Base-by-base conservation (phyloP, 2,797 vertebrate genomes). In the Hydrocynus forskahlii region DNA sequence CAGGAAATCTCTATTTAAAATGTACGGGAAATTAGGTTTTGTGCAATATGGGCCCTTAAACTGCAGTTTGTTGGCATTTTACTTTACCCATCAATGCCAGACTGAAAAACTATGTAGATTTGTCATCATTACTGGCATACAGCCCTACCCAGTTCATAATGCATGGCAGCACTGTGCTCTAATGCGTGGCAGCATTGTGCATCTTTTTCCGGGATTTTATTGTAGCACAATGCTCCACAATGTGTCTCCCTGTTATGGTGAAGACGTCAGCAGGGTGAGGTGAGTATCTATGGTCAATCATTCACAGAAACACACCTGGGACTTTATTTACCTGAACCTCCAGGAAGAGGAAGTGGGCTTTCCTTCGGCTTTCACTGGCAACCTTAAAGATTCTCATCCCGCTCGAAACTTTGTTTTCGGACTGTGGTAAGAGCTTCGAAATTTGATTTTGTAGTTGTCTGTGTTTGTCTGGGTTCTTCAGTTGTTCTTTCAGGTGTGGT, bases 231-330 rank as follows among this genome's bases (percentile, higher is more conserved):
- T 17, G 16, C 8, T 50, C 66, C 48, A 45, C 50, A 48, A 45
- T 2, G 12, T 14, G 17, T 63, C 60, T 62, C 23, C 45, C 23
- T 16, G 35, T 52, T 57, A n/a, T 78, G 50, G 73, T 57, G 48
- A 43, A 68, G 52, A 40, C 25, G 9, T 73, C 75, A 74, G 59
- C 75, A 60, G 54, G 52, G 63, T 52, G 76, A 64, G 66, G 62
- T 59, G 38, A 45, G 4, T 40, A 14, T 45, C 43, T 7, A 0
- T 17, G 38, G 81, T 84, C 69, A 81, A 84, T 86, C 57, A 86
- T 84, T 86, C 4, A 84, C 83, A 81, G 59, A 72, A 55, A 43
- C 45, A 23, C 68, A 73, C 19, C 67, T 64, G 48, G 19, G 38
- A 21, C 25, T 67, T 8, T 81, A 80, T 81, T 81, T 73, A 73